Base-by-base conservation (phyloP, 1,140 invertebrate genomes). In the Palaemon carinicauda region DNA sequence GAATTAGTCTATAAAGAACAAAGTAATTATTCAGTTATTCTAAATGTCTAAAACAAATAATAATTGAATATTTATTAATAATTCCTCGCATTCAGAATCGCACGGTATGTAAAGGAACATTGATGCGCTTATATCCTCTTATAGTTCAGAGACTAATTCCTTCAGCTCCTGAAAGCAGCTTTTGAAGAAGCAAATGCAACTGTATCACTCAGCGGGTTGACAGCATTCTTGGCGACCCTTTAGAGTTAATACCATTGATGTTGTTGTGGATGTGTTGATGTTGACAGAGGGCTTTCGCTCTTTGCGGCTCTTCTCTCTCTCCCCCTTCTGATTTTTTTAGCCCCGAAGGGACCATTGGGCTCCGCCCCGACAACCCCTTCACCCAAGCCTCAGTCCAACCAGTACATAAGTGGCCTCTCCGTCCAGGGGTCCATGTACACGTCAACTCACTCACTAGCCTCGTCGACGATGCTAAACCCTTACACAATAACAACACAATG, bases 351-450 rank as follows among this genome's bases (percentile, higher is more conserved):
- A 85, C 77, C 78, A 54, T 52, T n/a, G 29, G 71, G 53, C 51
- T 71, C 69, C 87, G 51, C 52, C 73, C 84, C 74, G 78, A 86
- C 41, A 41, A 41, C 73, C 74, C 69, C 74, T 77, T 82, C 80
- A 79, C 84, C 84, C 78, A 83, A 33, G 80, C 78, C 80, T 73
- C 82, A 82, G 73, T 81, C 78, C 90, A 90, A 89, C 91, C 88
- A 86, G 91, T 91, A 89, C 92, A 91, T 88, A 96, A 96, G 90
- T 97, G 96, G 96, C 96, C 96, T 33, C 92, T 97, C 82, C 95
- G 96, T 90, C 96, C 96, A 1, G 96, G 96, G 41, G 96, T 97
- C 65, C 93, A 97, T 82, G 95, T 97, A 69, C 96, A 97, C 91
- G 95, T 97, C 53, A 96, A 89, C 86, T 89, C 89, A 74, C 80